Percentiles rank a stretch among this genome's conserved stretches.
These are phyloP conservation scores for Zaprionus gabonicus DNA, from an alignment of 1,140 invertebrate species.

Conservation along the genomic window DNA sequence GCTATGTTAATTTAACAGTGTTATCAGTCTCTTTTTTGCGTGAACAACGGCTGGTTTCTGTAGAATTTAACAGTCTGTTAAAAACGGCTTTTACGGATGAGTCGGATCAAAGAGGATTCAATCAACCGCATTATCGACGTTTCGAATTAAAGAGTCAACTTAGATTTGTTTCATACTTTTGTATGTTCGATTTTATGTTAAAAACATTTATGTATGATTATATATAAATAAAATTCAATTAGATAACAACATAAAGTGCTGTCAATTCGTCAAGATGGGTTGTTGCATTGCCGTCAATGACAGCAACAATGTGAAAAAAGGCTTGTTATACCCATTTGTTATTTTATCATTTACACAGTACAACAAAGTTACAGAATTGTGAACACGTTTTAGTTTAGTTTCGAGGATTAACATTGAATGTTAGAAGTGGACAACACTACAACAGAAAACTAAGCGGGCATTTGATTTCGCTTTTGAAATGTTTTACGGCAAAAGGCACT, in stretches of 20 bases:
- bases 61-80: no score
- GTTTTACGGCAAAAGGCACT: slow-evolving; percentile 62
- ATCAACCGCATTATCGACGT: no score
- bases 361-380: slow-evolving; percentile 45
- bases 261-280: slow-evolving; percentile 50
- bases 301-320: slow-evolving; percentile 41
- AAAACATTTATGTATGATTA: slow-evolving; percentile 61
- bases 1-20: not conserved
- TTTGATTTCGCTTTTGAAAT: slow-evolving; percentile 18
- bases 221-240: slow-evolving; percentile 75
- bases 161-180: slow-evolving; percentile 10
- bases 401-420: slow-evolving; percentile 57
- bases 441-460: slow-evolving; percentile 41
- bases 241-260: slow-evolving; percentile 73
- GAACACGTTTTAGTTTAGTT: slow-evolving; percentile 48
- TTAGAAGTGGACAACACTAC: slow-evolving; percentile 59
- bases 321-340: slow-evolving; percentile 20
- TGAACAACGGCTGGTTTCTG: slow-evolving; percentile 11
- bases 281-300: slow-evolving; percentile 32
- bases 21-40: not conserved
- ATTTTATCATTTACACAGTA: slow-evolving; percentile 56
- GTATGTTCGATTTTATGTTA: slow-evolving; percentile 41
- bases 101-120: no score
- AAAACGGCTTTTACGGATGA: no score
- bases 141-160: not conserved